Base-by-base conservation (phyloP, 2,113 vertebrate genomes). In the Ctenodactylus gundi region DNA sequence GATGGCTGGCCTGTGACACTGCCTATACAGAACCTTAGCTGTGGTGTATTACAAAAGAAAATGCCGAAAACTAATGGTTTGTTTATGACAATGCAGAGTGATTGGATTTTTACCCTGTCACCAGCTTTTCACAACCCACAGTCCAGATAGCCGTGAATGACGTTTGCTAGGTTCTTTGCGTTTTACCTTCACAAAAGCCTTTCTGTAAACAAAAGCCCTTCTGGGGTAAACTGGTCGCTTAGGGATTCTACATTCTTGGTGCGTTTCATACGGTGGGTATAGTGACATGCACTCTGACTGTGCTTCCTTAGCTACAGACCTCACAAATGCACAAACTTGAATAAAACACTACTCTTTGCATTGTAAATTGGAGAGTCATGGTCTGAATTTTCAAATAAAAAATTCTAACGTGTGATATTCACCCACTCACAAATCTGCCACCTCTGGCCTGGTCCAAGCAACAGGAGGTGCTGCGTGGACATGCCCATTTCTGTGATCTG, bases 351-450 rank as follows among this genome's bases (percentile, higher is more conserved):
- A 55, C 95, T 88, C 68, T 77, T 57, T 57, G 34, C 15, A 3
- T 41, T 81, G 83, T 73, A 49, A 87, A 27, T 0, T 41, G 18
- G 21, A 91, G 65, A 72, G 58, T 60, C 12, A 8, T 39, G 85
- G 7, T 72, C 80, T 76, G 36, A 62, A 73, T 85, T 95, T 91
- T 88, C 70, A 90, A 68, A 81, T 76, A 55, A 89, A 85, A 58
- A 41, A 57, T 90, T 81, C 34, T 55, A n/a, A 12, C 17, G 2
- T 58, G 72, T 86, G 68, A 29, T 82, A 39, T 75, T 53, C 39
- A 75, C 60, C 51, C 29, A 39, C 68, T n/a, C 12, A 36, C 49
- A 41, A 57, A 46, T 78, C 64, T 89, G 21, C 3, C 34, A 20
- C 25, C 55, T 3, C 23, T 55, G 80, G 23, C 65, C n/a, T 34